phyloP scores from a whole-genome alignment of 2,113 vertebrate species.

The Scartelaos histophorus region DNA sequence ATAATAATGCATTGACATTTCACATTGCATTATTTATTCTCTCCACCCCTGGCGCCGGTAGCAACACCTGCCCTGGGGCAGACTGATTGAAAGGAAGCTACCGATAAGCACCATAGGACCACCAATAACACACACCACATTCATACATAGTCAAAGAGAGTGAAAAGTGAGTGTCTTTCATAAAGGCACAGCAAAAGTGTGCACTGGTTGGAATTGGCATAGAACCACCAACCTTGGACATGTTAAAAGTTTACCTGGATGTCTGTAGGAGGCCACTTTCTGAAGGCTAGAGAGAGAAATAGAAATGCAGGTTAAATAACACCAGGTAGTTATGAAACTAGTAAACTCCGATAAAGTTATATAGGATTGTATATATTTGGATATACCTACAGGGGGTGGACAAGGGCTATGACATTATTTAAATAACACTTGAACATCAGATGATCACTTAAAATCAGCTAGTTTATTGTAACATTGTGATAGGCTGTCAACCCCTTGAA shows the following conservation, averaged over 20 bases:
- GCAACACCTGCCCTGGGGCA: neutral
- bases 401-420: neutral
- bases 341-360: slow-evolving; percentile 12
- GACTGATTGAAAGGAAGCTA: neutral
- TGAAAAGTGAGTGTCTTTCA: neutral
- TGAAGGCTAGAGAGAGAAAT: slow-evolving; percentile 72
- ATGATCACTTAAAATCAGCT: neutral
- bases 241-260: slow-evolving; percentile 70
- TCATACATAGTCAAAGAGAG: neutral
- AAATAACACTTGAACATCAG: neutral
- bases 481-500: slow-evolving; percentile 23
- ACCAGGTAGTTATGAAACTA: neutral
- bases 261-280: slow-evolving; percentile 50
- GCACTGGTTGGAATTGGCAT: neutral
- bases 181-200: neutral
- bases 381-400: slow-evolving; percentile 24
- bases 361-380: slow-evolving; percentile 23
- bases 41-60: neutral
- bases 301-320: slow-evolving; percentile 69
- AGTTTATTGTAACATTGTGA: neutral
- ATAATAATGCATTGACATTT: neutral
- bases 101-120: neutral
- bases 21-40: neutral
- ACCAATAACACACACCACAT: neutral
- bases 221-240: neutral